phyloP scores from a whole-genome alignment of 2,888 invertebrate genomes.

The Megalurothrips usitatus region DNA sequence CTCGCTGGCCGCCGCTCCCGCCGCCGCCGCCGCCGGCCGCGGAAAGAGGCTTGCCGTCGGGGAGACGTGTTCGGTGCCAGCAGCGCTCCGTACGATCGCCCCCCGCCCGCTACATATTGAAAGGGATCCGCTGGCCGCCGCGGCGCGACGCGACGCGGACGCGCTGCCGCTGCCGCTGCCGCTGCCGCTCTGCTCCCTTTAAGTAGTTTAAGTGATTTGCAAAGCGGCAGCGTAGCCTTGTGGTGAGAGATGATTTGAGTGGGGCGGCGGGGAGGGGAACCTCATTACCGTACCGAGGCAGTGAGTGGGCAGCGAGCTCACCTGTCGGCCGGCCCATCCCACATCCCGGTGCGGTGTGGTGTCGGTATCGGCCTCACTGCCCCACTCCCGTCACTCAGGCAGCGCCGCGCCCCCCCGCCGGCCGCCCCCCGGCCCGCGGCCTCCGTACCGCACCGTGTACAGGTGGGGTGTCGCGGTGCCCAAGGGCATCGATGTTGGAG shows the following conservation, averaged over 20 bases:
- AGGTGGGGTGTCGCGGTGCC: no score
- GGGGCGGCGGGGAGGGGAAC: not conserved
- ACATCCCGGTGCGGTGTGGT: not conserved
- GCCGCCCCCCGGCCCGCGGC: no score
- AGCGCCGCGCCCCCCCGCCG: not conserved
- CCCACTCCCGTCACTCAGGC: not conserved
- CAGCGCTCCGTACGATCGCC: not conserved
- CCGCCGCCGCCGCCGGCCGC: no score
- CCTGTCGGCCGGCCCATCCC: not conserved
- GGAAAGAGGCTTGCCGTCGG: no score
- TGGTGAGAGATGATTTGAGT: conserved; percentile 4
- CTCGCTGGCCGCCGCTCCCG: no score
- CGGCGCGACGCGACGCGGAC: not conserved
- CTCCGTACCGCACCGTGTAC: no score
- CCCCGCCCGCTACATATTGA: not conserved
- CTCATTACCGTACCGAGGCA: not conserved
- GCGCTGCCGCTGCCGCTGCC: not conserved
- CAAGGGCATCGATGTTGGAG: no score
- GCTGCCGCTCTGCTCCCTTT: not conserved
- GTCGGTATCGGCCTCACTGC: not conserved
- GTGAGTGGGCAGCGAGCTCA: not conserved
- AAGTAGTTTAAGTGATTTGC: conserved; percentile 26
- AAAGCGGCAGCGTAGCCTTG: conserved; percentile 15
- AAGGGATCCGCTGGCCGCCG: not conserved
- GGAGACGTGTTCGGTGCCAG: no score